These are phyloP conservation scores for Poecile atricapillus DNA, from an alignment of 2,113 vertebrate genomes.

Conservation along the genomic window DNA sequence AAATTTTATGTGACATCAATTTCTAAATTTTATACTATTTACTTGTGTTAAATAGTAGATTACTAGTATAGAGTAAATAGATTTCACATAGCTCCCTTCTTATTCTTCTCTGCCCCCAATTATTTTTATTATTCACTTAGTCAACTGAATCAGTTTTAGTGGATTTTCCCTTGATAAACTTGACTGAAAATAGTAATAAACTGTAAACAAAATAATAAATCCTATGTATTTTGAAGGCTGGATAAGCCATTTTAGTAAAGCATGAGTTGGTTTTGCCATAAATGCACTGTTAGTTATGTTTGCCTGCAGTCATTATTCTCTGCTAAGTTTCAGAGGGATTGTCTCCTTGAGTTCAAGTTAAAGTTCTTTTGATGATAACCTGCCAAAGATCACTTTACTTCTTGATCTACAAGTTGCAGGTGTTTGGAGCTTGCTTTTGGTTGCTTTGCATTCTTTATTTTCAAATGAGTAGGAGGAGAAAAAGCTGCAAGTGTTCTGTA, in stretches of 20 bases:
- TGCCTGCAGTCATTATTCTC: not conserved
- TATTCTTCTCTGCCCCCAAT: not conserved
- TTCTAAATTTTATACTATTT: not conserved
- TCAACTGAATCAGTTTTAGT: not conserved
- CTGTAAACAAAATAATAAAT: not conserved
- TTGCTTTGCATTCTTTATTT: not conserved
- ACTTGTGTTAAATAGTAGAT: not conserved
- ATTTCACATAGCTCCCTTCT: not conserved
- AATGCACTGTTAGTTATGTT: not conserved
- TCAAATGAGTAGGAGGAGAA: not conserved
- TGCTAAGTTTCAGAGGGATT: not conserved
- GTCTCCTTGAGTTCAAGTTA: not conserved
- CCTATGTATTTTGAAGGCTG: not conserved
- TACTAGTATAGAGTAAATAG: not conserved
- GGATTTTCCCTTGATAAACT: not conserved
- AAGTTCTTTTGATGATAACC: conserved; percentile 1
- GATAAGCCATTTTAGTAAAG: not conserved
- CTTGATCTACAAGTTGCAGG: not conserved
- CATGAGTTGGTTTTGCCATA: not conserved
- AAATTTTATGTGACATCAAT: not conserved
- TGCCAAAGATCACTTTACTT: not conserved
- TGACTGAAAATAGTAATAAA: not conserved
- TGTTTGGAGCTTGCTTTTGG: not conserved
- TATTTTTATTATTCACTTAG: not conserved
- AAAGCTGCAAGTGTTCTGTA: not conserved